These are phyloP conservation scores for Anagrus nilaparvatae DNA, from an alignment of 1,140 invertebrate genomes.

Conservation along the genomic window DNA sequence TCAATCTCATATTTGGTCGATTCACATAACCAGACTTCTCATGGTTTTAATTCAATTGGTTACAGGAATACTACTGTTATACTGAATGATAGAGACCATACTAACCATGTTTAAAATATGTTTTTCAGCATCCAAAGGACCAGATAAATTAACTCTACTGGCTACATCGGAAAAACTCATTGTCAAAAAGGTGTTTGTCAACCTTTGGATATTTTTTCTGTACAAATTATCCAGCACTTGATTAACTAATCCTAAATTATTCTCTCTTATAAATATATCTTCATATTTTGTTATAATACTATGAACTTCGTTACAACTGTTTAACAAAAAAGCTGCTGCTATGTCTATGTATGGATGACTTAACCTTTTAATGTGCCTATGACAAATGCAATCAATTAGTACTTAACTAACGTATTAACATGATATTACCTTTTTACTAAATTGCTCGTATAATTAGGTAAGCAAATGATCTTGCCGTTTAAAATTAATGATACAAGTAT, in stretches of 20 bases:
- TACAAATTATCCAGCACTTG: slow-evolving; percentile 81
- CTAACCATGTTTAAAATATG: slow-evolving; percentile 90
- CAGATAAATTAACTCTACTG: slow-evolving; percentile 73
- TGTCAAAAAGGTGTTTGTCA: slow-evolving; percentile 96
- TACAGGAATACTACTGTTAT: slow-evolving; percentile 1
- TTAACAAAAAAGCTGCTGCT: slow-evolving; percentile 68
- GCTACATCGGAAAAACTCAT: slow-evolving; percentile 90
- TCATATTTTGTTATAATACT: slow-evolving; percentile 65
- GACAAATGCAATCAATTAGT: slow-evolving; percentile 2
- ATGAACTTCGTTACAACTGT: slow-evolving; percentile 63
- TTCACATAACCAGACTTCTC: not conserved
- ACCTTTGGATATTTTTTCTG: slow-evolving; percentile 92
- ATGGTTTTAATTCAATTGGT: not conserved
- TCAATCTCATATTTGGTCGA: not conserved
- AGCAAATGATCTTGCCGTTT: slow-evolving; percentile 67
- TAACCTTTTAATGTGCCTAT: slow-evolving; percentile 80
- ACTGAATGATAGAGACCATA: slow-evolving; percentile 1
- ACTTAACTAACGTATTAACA: not conserved
- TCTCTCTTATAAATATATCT: slow-evolving; percentile 72
- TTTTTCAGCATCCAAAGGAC: slow-evolving; percentile 80
- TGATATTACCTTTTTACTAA: slow-evolving; percentile 53
- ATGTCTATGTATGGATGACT: slow-evolving; percentile 87
- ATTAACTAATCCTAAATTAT: slow-evolving; percentile 71
- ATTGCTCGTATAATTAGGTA: slow-evolving; percentile 88
- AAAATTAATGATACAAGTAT: slow-evolving; percentile 84